Evolutionary conservation across 2,888 invertebrate genomes (phyloP), one percentile per base, ranked within the genome.

Genomic region (Noctua fimbriata): DNA sequence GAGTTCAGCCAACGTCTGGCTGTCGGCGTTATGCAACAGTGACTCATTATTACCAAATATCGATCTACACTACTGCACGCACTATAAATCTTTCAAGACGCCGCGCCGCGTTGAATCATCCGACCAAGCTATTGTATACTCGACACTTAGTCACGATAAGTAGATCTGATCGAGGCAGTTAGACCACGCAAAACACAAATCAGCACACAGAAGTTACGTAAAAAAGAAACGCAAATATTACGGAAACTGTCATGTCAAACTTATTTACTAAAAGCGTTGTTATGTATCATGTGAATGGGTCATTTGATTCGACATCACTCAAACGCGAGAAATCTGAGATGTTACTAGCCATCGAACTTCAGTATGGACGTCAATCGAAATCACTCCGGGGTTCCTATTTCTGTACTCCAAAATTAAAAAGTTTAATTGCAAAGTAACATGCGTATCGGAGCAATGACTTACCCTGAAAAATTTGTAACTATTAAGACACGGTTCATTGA

Each of bases 41-140:
- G 94, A 94, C 88, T 94, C 92, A 94, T 93, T 93, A 93, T 93
- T 92, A 91, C 92, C 91, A 91, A 93, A 93, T 93, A 91, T 91
- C 90, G 88, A 87, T 89, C 87, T 85, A 88, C 86, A 89, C 89
- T 89, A 84, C 86, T 86, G 84, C 84, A 84, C 84, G 83, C 78
- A 82, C 87, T 87, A 87, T 89, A 90, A 91, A 90, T 88, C 88
- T 85, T 82, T 87, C 86, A 87, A 89, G 89, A 89, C 78, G 82
- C 81, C 84, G 83, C 78, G 82, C 81, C 84, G 83, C 82, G 90
- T 89, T 94, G 94, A 94, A 90, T 94, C 94, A 94, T 91, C 89
- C 69, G 47, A 77, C 70, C 52, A 49, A 86, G 65, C 90, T 89
- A 92, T 94, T 93, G 94, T 94, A 92, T 91, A 90, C 90, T 88